A percentile compares a stretch with the other conserved stretches of the same genome.
phyloP scores from a whole-genome alignment of 2,113 vertebrate genomes.

The Psammodynastes pulverulentus region DNA sequence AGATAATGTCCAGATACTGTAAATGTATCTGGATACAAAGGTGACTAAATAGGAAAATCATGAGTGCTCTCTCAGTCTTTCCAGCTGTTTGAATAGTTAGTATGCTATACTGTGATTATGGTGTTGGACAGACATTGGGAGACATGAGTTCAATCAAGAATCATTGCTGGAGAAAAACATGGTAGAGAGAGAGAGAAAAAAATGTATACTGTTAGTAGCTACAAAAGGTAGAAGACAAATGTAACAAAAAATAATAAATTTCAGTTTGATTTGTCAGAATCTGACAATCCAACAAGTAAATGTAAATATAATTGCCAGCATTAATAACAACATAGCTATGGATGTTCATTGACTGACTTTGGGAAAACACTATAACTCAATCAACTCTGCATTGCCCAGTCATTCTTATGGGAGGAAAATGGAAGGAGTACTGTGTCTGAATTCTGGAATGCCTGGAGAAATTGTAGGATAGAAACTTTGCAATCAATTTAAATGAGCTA shows the following conservation, averaged over 20 bases:
- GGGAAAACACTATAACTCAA: not conserved
- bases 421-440: not conserved
- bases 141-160: not conserved
- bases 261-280: not conserved
- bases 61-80: not conserved
- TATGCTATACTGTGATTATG: not conserved
- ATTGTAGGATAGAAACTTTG: not conserved
- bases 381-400: not conserved
- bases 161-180: not conserved
- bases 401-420: not conserved
- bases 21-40: not conserved
- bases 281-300: not conserved
- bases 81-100: not conserved
- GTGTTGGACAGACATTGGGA: not conserved
- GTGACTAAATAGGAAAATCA: constrained; percentile 25
- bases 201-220: not conserved
- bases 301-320: not conserved
- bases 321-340: not conserved
- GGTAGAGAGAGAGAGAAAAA: not conserved
- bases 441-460: not conserved
- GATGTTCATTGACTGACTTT: not conserved
- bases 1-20: not conserved
- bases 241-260: not conserved
- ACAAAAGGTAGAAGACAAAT: not conserved
- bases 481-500: not conserved